Base-by-base conservation (phyloP, 2,113 vertebrate species). In the Indri indri region DNA sequence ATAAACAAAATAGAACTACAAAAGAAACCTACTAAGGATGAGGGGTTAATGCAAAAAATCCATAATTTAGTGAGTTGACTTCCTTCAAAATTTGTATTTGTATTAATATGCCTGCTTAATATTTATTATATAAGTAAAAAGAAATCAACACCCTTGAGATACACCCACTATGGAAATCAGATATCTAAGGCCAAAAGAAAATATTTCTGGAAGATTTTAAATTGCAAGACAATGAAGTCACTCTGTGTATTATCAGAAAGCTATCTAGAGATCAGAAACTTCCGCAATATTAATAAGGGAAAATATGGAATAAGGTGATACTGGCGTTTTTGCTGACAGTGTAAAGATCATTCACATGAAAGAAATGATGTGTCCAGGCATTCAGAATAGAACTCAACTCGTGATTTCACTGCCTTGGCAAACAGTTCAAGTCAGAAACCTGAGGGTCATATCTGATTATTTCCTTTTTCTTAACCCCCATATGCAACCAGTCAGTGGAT, bases 221-320 rank as follows among this genome's bases (percentile, higher is more conserved):
- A 95, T 79, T 66, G 9, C 42, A 87, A 88, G 96, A 94, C 54
- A 86, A 37, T 96, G 89, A 97, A 97, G 79, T 90, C 90, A 82
- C 18, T 59, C 79, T 57, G 42, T 23, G 1, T 45, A 76, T 57
- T 59, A 30, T 94, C 77, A 70, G 50, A 96, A 96, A 86, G 83
- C 90, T 90, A 23, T 18, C 0, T 8, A 30, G 87, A 90, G 9
- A 0, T n/a, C 86, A 96, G 95, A 70, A 42, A 57, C 22, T 77
- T 94, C 65, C 42, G 6, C 59, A 90, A 40, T n/a, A 94, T 27
- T 52, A 70, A n/a, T 88, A 84, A 93, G 90, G 2, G 91, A 83
- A 74, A 74, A 59, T 27, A 77, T 2, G 50, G 27, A 63, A 88
- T 42, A 89, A 79, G 96, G 95, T 4, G 59, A 63, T 1, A 59